Evolutionary conservation across 2,888 invertebrate species (phyloP).

Genomic region (Unio delphinus): DNA sequence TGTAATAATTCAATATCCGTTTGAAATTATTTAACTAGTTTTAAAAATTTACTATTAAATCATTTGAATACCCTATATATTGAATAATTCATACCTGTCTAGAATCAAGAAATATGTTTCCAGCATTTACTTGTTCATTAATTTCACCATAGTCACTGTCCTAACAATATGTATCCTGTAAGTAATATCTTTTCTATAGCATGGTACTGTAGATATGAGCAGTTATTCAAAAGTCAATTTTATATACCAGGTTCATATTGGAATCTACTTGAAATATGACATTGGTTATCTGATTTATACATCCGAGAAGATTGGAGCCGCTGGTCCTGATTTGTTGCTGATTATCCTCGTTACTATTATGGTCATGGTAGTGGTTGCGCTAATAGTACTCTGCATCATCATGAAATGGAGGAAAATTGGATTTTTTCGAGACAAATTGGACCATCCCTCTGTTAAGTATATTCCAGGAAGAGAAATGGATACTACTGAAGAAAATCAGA

Average conservation of each 20-base stretch:
- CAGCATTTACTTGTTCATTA: too few species aligned
- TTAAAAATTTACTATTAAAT: too few species aligned
- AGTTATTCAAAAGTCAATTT: neutral
- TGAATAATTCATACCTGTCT: too few species aligned
- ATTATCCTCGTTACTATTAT: constrained; percentile 44
- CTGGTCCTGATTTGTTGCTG: constrained; percentile 27
- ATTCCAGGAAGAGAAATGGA: constrained; percentile 11
- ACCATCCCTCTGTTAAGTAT: constrained; percentile 5
- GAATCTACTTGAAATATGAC: constrained; percentile 40
- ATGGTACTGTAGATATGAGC: too few species aligned
- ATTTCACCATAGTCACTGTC: too few species aligned
- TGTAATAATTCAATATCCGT: too few species aligned
- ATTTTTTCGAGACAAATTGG: constrained; percentile 35
- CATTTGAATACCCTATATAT: too few species aligned
- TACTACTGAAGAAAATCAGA: constrained; percentile 18
- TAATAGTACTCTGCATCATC: constrained; percentile 42
- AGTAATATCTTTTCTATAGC: too few species aligned
- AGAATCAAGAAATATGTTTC: too few species aligned
- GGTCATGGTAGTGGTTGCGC: constrained; percentile 37
- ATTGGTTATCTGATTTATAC: constrained; percentile 54
- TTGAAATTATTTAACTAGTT: too few species aligned
- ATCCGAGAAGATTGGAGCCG: constrained; percentile 5
- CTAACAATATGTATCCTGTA: too few species aligned
- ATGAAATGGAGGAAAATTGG: constrained; percentile 50
- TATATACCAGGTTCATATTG: constrained; percentile 52